Percentiles rank a stretch among this genome's conserved stretches.
phyloP scores from a whole-genome alignment of 2,888 invertebrate genomes.

The Clitarchus hookeri region DNA sequence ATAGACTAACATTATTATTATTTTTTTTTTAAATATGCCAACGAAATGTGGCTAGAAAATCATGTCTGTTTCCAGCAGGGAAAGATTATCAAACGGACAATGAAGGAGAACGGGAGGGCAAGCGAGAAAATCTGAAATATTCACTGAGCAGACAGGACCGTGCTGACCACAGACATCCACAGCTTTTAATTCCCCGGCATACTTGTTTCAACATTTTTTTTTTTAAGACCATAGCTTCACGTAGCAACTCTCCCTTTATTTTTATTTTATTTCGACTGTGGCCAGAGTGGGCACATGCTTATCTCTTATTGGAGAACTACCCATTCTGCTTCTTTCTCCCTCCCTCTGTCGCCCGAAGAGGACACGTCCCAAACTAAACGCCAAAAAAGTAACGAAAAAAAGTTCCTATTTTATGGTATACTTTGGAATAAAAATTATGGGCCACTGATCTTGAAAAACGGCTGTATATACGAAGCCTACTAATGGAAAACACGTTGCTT shows the following conservation, averaged over 20 bases:
- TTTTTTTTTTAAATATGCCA: no score
- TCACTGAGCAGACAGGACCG: neutral
- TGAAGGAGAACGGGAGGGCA: no score
- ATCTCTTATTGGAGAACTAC: no score
- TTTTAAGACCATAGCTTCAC: neutral
- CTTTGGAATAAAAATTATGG: slow-evolving; percentile 7
- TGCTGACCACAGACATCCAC: neutral
- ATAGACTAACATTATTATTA: no score
- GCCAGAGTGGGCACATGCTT: neutral
- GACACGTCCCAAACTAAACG: neutral
- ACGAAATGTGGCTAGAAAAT: no score
- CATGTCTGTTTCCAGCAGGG: no score
- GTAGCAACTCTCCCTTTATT: neutral
- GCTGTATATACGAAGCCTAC: neutral
- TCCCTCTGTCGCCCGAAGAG: neutral
- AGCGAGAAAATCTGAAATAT: neutral
- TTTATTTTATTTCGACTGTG: neutral
- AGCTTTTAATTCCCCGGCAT: neutral
- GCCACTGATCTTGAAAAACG: neutral
- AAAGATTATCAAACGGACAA: no score
- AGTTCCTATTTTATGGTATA: neutral
- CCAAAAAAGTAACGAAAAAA: neutral
- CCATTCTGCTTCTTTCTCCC: neutral
- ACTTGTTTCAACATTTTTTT: neutral
- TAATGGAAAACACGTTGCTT: neutral